Evolutionary conservation across 2,888 invertebrate genomes (phyloP), one percentile per base, ranked within the genome.

Genomic region (Furcula furcula): DNA sequence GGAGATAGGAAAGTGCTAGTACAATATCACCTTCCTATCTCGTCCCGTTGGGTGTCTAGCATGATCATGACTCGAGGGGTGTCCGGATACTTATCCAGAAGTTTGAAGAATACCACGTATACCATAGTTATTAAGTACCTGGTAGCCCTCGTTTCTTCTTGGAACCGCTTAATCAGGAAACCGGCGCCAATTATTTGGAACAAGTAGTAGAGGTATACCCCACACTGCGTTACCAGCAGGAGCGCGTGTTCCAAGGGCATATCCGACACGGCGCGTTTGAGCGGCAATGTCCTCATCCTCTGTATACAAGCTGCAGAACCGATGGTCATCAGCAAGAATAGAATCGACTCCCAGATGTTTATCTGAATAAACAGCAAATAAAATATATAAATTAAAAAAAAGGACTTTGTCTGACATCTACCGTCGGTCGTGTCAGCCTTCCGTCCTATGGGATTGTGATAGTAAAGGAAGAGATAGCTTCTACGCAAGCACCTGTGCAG

Each of bases 141-240:
- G 1, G 88, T 85, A 1, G 79, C 82, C 34, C 78, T 63, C 25
- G 72, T 61, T 40, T 65, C 78, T 53, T 77, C 77, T 2, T 86
- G 74, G 45, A 69, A 81, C 12, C 70, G 59, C 20, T 86, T 76
- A 37, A 83, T 72, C 1, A 89, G 76, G 45, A 93, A 92, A 25
- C 92, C 92, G 29, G 92, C 93, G 16, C 94, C 94, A 33, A 95
- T 93, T 29, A 95, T 93, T 63, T 94, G 93, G 65, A 95, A 94
- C 48, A 94, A 87, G 61, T 93, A 93, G 78, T 94, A 94, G 10
- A 95, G 90, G 70, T 94, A 94, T 37, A 95, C 92, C 2, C 95
- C 96, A 15, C 93, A 93, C 70, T 95, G 94, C 1, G 95, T 95
- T 21, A 95, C 92, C 3, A 95, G 90, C 20, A 96, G 81, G 11